A percentile compares a stretch with the other conserved stretches of the same genome.
Conservation (phyloP, 2,888 invertebrate genomes). For the Chouioia cunea region DNA sequence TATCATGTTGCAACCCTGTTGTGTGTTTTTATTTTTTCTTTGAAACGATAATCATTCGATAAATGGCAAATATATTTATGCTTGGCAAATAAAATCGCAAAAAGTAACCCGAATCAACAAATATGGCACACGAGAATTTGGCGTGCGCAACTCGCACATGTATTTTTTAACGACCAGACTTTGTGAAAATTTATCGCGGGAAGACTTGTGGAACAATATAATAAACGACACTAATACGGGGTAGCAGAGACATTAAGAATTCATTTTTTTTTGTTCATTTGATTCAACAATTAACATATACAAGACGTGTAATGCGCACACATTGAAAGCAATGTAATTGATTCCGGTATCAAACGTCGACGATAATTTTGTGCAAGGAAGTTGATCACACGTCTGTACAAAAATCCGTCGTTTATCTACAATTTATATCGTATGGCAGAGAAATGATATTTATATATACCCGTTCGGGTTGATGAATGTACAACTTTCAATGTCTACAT, state of each 20-base stretch:
- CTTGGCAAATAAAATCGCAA: constrained; percentile 48
- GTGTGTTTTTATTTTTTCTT: constrained; percentile 46
- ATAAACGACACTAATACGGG: constrained; percentile 10
- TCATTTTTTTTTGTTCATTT: constrained; percentile 25
- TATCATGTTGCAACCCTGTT: constrained; percentile 58
- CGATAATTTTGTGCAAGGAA: constrained; percentile 34
- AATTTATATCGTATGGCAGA: constrained; percentile 27
- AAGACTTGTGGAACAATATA: constrained; percentile 46
- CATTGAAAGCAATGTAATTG: constrained; percentile 34
- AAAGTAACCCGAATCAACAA: constrained; percentile 40
- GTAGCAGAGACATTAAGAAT: constrained; percentile 27
- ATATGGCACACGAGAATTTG: constrained; percentile 63
- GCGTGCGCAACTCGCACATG: constrained; percentile 47
- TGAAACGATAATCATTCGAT: constrained; percentile 22
- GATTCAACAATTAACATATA: constrained; percentile 35
- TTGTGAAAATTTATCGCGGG: constrained; percentile 43
- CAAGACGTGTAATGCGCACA: constrained; percentile 25
- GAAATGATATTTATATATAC: constrained; percentile 24
- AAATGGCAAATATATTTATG: constrained; percentile 39
- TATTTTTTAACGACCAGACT: constrained; percentile 40
- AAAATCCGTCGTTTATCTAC: constrained; percentile 22
- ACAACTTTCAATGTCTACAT: constrained; percentile 28
- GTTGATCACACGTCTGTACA: constrained; percentile 35
- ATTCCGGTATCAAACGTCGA: constrained; percentile 24
- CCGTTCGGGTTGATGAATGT: constrained; percentile 10